A percentile compares a stretch with the other conserved stretches of the same genome.
Conservation (phyloP, 2,113 vertebrate species). For the Dicrurus megarhynchus region DNA sequence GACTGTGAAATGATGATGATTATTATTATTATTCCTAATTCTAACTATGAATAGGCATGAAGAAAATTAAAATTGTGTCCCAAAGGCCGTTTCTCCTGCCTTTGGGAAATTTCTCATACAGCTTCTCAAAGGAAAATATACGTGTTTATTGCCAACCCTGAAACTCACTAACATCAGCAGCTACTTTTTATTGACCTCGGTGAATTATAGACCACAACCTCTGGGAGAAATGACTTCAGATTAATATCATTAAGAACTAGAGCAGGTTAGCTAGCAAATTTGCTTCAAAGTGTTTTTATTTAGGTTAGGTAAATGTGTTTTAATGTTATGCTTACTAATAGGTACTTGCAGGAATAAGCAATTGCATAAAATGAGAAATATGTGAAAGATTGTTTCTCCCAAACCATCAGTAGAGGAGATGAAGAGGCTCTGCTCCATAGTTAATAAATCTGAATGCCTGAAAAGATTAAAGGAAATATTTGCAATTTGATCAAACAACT, state of each 20-base stretch:
- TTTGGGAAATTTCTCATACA: background rate
- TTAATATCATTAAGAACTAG: background rate
- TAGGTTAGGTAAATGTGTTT: background rate
- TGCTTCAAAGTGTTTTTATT: constrained; percentile 32
- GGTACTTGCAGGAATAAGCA: background rate
- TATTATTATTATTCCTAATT: background rate
- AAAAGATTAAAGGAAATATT: constrained; percentile 59
- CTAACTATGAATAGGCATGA: background rate
- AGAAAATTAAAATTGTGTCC: background rate
- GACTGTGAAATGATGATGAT: background rate
- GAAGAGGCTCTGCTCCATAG: background rate
- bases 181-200: background rate
- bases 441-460: constrained; percentile 3
- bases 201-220: background rate
- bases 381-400: background rate
- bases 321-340: background rate
- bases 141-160: background rate
- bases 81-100: background rate
- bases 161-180: background rate
- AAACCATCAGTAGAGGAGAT: background rate
- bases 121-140: background rate
- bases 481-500: constrained; percentile 51
- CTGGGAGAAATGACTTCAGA: constrained; percentile 4
- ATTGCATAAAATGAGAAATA: background rate
- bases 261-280: constrained; percentile 5